Evolutionary conservation across 1,140 invertebrate genomes (phyloP), one percentile per base, ranked within the genome.

Genomic region (Philopotamus ludificatus): DNA sequence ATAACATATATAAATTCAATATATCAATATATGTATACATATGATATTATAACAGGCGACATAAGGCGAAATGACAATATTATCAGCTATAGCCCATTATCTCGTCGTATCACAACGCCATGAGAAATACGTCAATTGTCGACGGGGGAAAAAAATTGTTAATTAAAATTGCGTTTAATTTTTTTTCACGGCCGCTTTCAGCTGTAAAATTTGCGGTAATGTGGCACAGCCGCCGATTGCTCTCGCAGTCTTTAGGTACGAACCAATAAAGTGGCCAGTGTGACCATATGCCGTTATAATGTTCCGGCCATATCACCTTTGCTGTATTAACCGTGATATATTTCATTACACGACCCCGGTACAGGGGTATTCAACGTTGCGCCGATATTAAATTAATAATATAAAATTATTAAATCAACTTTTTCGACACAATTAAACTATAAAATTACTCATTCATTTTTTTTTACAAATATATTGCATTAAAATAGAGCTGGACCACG

Each of bases 281-380:
- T 62, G 54, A 58, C 51, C 66, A 63, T 63, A 67, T 67, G 66
- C 60, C 66, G 60, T 67, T 63, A 67, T 67, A 63, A 67, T 58
- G 60, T 53, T 67, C 59, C 60, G 42, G 51, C 16, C 60, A 50
- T 54, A 60, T 67, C 66, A 67, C 66, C 66, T 67, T 67, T 51
- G 66, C 66, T 51, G 57, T 67, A 63, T 67, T 60, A 60, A 60
- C 57, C 10, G 39, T 60, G 66, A 60, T 68, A 58, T 64, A 63
- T 68, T 67, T 64, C 61, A 54, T 54, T 63, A 55, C 61, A 60
- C 39, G 65, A 39, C 53, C 22, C 34, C 16, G 54, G 21, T 15
- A 47, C 57, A 60, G 57, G 57, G 57, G 42, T 47, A 12, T 3
- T 23, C 44, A 60, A 34, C 28, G 28, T 34, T 7, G 4, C 28